These are phyloP conservation scores for Turnix velox DNA, from an alignment of 2,113 vertebrate species.

Conservation along the genomic window DNA sequence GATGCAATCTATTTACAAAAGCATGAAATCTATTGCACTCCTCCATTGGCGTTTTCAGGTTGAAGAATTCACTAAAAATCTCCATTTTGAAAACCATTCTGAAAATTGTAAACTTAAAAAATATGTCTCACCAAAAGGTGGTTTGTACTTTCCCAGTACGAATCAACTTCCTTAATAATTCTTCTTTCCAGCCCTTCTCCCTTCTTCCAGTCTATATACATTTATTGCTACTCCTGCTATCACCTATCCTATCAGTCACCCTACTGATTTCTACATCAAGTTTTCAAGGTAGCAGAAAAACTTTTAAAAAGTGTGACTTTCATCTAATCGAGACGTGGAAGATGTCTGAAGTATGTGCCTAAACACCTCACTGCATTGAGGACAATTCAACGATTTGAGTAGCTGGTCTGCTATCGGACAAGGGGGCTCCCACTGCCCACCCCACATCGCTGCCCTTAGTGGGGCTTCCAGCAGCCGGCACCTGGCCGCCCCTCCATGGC, in stretches of 20 bases:
- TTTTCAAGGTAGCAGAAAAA: not conserved
- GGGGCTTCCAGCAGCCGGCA: no score
- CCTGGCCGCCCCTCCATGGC: no score
- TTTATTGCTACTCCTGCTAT: no score
- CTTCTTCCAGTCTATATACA: no score
- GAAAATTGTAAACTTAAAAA: not conserved
- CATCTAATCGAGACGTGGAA: not conserved
- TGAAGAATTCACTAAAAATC: not conserved
- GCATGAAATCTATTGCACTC: not conserved
- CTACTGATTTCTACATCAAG: rapidly evolving
- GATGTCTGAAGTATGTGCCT: not conserved
- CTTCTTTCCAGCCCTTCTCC: no score
- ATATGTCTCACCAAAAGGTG: not conserved
- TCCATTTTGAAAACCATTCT: not conserved
- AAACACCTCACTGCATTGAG: not conserved
- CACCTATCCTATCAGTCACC: no score
- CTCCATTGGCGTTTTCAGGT: not conserved
- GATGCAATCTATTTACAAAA: not conserved
- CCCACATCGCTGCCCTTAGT: no score
- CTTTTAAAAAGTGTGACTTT: not conserved
- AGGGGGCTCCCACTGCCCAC: no score
- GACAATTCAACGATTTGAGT: not conserved
- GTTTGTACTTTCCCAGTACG: not conserved
- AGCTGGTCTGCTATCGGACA: no score
- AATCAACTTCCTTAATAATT: not conserved